Evolutionary conservation across 2,888 invertebrate genomes (phyloP).

Genomic region (Lochmaea crataegi): DNA sequence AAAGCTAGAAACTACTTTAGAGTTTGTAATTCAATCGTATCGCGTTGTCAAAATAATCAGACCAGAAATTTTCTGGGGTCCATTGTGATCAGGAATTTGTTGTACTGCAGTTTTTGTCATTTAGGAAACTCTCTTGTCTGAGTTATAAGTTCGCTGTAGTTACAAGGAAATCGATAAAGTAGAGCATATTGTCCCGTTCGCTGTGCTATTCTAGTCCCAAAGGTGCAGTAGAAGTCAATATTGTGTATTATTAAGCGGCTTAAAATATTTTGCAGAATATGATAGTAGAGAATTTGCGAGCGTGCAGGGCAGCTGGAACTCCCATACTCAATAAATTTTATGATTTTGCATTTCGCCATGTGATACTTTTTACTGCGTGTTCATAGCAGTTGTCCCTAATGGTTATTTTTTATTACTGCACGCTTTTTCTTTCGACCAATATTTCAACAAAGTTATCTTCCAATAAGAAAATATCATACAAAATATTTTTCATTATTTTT

Average conservation of each 20-base stretch:
- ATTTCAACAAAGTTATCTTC: too few relatives aligned
- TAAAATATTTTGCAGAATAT: background rate
- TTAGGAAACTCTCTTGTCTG: background rate
- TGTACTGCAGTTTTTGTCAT: conserved; percentile 1
- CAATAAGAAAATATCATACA: too few relatives aligned
- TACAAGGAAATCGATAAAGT: conserved; percentile 6
- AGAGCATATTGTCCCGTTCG: conserved; percentile 1
- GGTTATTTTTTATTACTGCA: too few relatives aligned
- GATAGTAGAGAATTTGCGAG: background rate
- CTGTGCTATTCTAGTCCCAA: background rate
- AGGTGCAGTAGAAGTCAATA: background rate
- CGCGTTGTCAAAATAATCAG: background rate
- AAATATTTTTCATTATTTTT: too few relatives aligned
- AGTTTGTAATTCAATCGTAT: background rate
- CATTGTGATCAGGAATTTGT: background rate
- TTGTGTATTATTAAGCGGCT: background rate
- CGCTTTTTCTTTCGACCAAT: too few relatives aligned
- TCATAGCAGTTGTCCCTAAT: too few relatives aligned
- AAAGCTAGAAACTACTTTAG: background rate
- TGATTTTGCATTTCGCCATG: too few relatives aligned
- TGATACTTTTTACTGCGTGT: too few relatives aligned
- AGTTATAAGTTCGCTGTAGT: conserved; percentile 1
- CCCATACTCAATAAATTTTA: background rate
- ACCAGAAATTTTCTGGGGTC: background rate
- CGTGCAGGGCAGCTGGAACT: background rate